A percentile compares a stretch with the other conserved stretches of the same genome.
These are phyloP conservation scores for Saguinus midas DNA, from an alignment of 2,113 vertebrate species.

Conservation along the genomic window DNA sequence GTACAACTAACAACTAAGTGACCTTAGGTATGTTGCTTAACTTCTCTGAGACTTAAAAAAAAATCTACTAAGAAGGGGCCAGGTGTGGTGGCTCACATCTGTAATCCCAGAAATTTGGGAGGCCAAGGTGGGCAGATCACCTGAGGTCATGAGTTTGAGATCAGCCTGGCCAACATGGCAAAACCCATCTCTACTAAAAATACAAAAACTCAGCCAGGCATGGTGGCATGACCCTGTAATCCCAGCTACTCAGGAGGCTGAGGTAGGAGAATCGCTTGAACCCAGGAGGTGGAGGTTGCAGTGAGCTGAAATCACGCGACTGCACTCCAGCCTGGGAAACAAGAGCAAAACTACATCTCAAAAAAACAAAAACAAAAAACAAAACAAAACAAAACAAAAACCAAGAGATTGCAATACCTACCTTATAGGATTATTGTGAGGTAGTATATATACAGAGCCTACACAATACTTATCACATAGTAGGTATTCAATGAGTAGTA, in stretches of 20 bases:
- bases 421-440: not conserved
- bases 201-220: too few relatives aligned
- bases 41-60: not conserved
- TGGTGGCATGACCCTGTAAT: not conserved
- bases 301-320: not conserved
- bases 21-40: not conserved
- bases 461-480: not conserved
- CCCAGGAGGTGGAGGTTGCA: not conserved
- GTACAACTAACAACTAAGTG: not conserved
- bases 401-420: not conserved
- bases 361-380: not conserved
- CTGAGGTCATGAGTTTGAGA: too few relatives aligned
- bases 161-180: too few relatives aligned
- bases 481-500: not conserved
- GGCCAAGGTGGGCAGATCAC: not conserved
- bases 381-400: too few relatives aligned
- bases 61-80: too few relatives aligned
- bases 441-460: not conserved
- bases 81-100: rapidly evolving
- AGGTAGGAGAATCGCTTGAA: not conserved
- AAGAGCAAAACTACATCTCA: not conserved
- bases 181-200: too few relatives aligned
- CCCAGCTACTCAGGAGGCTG: not conserved
- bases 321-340: not conserved
- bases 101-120: not conserved